Evolutionary conservation across 2,113 vertebrate genomes (phyloP), one percentile per base, ranked within the genome.

Genomic region (Ctenodactylus gundi): DNA sequence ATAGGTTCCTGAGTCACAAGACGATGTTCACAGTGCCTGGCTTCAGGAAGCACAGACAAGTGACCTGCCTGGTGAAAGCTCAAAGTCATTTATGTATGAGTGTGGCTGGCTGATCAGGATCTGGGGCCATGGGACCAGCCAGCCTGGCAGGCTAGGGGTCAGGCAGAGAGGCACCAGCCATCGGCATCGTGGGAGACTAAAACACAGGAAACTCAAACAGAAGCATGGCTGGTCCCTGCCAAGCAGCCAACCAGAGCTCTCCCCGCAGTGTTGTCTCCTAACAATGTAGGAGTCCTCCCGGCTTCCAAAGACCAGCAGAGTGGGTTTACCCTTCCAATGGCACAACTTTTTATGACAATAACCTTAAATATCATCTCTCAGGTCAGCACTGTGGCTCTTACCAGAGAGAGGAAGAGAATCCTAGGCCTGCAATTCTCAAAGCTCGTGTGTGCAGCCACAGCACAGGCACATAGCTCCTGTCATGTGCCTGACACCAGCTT

Each of bases 161-260:
- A 78, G 49, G 78, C 83, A 72, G 75, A 73, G 39, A 85, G 80
- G 67, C 82, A 6, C 80, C 57, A 76, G 73, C 85, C 67, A 36
- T 11, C 12, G 62, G 88, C 93, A 49, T 93, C 88, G 55, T 57
- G 75, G 46, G 73, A 72, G 68, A 88, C 73, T 91, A 95, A 89
- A 95, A 91, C 72, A 72, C 41, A 83, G 90, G 95, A 72, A 57
- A 9, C 25, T 53, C 51, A 72, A 46, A 89, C 75, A 84, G 51
- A 88, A 85, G 94, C 86, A 94, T 94, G 93, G 95, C 88, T 93
- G 90, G 96, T 49, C 88, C 91, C 41, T 34, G 64, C 93, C 88
- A 73, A 65, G 70, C 62, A 90, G 83, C 83, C 93, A 62, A 58
- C 83, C 83, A 44, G 77, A 92, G 64, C 23, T 92, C 93, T 70